Conservation (phyloP, 2,113 vertebrate species). For the Cettia cetti region DNA sequence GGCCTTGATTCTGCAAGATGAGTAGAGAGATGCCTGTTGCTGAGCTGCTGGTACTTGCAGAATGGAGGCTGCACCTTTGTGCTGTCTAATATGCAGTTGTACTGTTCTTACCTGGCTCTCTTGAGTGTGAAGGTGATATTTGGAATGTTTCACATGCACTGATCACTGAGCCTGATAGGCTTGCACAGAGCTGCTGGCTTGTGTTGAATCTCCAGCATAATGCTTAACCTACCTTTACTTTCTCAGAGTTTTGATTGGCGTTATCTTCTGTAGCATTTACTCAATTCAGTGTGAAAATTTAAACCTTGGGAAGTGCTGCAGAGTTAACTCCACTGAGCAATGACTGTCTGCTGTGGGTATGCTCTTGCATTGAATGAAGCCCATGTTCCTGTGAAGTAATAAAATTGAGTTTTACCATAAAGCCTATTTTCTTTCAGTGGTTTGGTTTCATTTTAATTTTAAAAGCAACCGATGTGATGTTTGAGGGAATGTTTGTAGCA, state of each 20-base stretch:
- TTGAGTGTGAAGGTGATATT: not conserved
- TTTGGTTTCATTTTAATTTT: slow-evolving; percentile 39
- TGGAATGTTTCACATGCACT: not conserved
- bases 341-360: not conserved
- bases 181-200: not conserved
- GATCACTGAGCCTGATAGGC: not conserved
- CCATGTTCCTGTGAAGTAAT: not conserved
- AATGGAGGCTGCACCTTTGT: not conserved
- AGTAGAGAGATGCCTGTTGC: not conserved
- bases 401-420: slow-evolving; percentile 18
- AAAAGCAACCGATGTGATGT: not conserved
- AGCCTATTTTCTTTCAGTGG: not conserved
- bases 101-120: not conserved
- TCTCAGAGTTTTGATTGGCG: not conserved
- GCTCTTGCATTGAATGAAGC: not conserved
- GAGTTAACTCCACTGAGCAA: not conserved
- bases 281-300: not conserved
- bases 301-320: not conserved
- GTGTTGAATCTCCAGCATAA: not conserved
- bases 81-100: not conserved
- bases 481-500: slow-evolving; percentile 18
- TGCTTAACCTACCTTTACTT: not conserved
- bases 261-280: not conserved
- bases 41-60: not conserved
- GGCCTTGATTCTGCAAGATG: not conserved